A percentile compares a stretch with the other conserved stretches of the same genome.
phyloP scores from a whole-genome alignment of 2,797 vertebrate genomes.

The Enteromius argenteus region DNA sequence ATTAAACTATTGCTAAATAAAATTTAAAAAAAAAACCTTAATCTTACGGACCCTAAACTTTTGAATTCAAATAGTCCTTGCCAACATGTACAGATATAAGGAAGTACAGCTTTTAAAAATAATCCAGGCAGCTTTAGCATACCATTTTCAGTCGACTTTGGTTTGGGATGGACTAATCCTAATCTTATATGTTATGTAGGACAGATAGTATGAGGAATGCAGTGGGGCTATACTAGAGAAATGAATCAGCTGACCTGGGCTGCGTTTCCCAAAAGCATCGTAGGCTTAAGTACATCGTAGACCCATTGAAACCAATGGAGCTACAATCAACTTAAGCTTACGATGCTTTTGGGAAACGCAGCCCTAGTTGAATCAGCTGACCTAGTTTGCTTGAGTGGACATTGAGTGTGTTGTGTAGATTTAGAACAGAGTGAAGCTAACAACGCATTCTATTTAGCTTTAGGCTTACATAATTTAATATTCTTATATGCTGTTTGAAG shows the following conservation, averaged over 20 bases:
- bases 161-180: slow-evolving; percentile 6
- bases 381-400: slow-evolving; percentile 45
- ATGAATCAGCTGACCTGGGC: not conserved
- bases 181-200: not conserved
- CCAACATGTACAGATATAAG: not conserved
- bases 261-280: too few relatives aligned
- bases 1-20: not conserved
- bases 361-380: not conserved
- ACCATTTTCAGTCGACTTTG: not conserved
- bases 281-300: too few relatives aligned
- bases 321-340: too few relatives aligned
- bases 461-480: not conserved
- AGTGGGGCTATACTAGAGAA: not conserved
- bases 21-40: too few relatives aligned
- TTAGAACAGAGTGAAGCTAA: not conserved
- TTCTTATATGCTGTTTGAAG: not conserved
- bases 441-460: not conserved
- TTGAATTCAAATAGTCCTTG: not conserved
- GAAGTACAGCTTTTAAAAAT: not conserved
- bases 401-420: slow-evolving; percentile 13
- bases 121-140: not conserved
- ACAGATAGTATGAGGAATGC: not conserved
- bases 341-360: too few relatives aligned
- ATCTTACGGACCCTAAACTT: not conserved
- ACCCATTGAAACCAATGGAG: too few relatives aligned